Percentiles rank a stretch among this genome's conserved stretches.
phyloP scores from a whole-genome alignment of 2,888 invertebrate genomes.

The Morpho helenor region DNA sequence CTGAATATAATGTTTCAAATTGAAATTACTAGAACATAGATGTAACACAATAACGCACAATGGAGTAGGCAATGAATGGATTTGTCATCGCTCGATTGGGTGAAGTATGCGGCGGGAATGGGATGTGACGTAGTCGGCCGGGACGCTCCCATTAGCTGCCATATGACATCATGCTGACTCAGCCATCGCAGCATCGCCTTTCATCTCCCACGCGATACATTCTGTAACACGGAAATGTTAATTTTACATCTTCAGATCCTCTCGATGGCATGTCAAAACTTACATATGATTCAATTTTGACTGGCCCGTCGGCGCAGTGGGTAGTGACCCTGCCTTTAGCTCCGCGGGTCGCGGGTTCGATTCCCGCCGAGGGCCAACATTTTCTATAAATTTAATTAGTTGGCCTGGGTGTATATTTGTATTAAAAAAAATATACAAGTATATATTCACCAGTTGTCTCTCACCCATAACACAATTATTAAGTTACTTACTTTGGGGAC shows the following conservation, averaged over 20 bases:
- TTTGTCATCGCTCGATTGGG: conserved; percentile 75
- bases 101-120: conserved; percentile 67
- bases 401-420: no score
- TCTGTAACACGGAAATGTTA: conserved; percentile 20
- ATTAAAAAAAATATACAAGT: no score
- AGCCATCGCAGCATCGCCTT: conserved; percentile 38
- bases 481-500: no score
- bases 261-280: neutral
- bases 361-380: no score
- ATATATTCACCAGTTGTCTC: no score
- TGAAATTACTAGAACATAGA: conserved; percentile 8
- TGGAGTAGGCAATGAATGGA: conserved; percentile 59
- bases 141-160: conserved; percentile 63
- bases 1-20: conserved; percentile 1
- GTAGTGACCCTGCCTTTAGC: no score
- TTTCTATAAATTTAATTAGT: no score
- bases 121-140: conserved; percentile 55
- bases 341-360: no score
- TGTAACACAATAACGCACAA: conserved; percentile 50
- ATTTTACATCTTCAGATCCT: neutral
- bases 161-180: conserved; percentile 73
- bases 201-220: conserved; percentile 38
- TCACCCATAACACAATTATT: no score
- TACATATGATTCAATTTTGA: no score
- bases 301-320: no score